Conservation (phyloP, 2,113 vertebrate genomes). For the Sceloporus tristichus region DNA sequence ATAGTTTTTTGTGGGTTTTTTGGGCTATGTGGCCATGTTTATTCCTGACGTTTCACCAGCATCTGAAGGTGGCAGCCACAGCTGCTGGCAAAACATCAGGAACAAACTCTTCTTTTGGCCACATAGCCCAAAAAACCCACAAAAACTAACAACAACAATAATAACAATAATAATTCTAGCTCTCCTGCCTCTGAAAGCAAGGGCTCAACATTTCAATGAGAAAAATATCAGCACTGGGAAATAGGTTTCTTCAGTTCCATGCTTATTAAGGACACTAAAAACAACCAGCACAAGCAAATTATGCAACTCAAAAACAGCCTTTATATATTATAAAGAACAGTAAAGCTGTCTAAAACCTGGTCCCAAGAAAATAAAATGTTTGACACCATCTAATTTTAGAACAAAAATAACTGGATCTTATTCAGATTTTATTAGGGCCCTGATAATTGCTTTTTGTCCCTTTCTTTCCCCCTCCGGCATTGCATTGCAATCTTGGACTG, state of each 20-base stretch:
- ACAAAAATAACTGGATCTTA: neutral
- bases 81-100: no score
- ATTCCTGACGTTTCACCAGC: no score
- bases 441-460: neutral
- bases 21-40: no score
- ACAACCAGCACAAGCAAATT: constrained; percentile 53
- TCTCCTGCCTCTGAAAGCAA: neutral
- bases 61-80: no score
- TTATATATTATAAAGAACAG: neutral
- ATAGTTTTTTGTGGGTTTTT: no score
- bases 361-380: neutral
- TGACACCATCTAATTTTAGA: neutral
- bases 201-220: neutral
- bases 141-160: no score
- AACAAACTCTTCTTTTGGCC: no score
- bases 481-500: no score
- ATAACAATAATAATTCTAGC: no score
- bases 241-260: neutral
- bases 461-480: neutral
- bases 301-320: constrained; percentile 42
- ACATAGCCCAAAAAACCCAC: no score
- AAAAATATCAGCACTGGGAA: constrained; percentile 16
- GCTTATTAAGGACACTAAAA: rapidly evolving
- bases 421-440: neutral
- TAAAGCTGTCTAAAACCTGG: constrained; percentile 9